Evolutionary conservation across 2,113 vertebrate species (phyloP), one percentile per base, ranked within the genome.

Genomic region (Nyctibius bracteatus): DNA sequence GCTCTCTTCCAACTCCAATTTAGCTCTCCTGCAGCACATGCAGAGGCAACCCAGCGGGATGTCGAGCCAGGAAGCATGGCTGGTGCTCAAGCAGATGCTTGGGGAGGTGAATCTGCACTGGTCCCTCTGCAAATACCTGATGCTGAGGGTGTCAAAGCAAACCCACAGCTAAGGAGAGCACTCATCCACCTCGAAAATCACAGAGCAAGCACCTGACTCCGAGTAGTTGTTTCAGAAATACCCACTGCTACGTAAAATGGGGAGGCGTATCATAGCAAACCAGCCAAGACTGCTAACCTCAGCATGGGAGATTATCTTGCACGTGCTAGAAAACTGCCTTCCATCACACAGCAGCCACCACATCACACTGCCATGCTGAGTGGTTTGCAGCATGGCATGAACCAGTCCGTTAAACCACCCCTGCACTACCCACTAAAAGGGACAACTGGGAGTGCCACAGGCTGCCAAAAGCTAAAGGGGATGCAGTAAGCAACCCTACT

Each of bases 191-290:
- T 41, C 5, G 0, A 91, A 44, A 89, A 49, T 19, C 54, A 33
- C 2, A 2, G 25, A 75, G 46, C 35, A 63, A 77, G 51, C 39
- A 25, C 66, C 41, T 1, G 1, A 58, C 33, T 23, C 31, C 2
- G 20, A 71, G 44, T 2, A 59, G 18, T 3, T 51, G 27, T 54
- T 86, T 33, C 47, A 89, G 61, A 93, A 91, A 63, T 31, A 89
- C 3, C n/a, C 46, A 22, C 65, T 62, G 33, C 61, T 58, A 7
- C 2, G 7, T 62, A 46, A 63, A 77, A 78, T 0, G 4, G 33
- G 54, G 33, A 88, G 35, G 67, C 0, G 0, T 7, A 16, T 1
- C 0, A 0, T 3, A n/a, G 63, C 75, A 78, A 87, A 78, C 6
- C 54, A 78, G 61, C 46, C 4, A 11, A 46, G 43, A 51, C 0